Evolutionary conservation across 2,113 vertebrate species (phyloP), one percentile per base, ranked within the genome.

Genomic region (Typhlomys cinereus): DNA sequence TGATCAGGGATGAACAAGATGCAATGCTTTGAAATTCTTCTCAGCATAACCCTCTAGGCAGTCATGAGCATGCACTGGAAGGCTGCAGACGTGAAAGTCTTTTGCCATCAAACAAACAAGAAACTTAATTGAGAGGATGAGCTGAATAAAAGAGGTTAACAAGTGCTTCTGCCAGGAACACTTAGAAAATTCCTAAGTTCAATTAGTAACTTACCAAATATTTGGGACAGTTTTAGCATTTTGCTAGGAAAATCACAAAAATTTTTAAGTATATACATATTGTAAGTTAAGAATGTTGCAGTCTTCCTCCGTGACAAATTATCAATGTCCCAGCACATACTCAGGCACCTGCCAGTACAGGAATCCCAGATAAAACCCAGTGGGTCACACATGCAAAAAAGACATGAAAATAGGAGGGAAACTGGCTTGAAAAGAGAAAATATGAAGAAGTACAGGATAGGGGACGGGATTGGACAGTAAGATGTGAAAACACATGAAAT

Each of bases 121-220:
- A 88, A 64, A 54, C 12, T 18, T 80, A 87, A 88, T 0, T 93
- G 81, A 91, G 73, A 85, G 73, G 50, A 93, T 85, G 61, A 85
- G 8, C 87, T 94, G 84, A 92, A 87, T 86, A 41, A 91, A 48
- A 87, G 66, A 93, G 34, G 76, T 85, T 57, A 92, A 21, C 57
- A 89, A 78, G 64, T 17, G 0, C 25, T 61, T 95, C 85, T 91
- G 20, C 41, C n/a, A 88, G 73, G 25, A 90, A 89, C 41, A 78
- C 59, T 41, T 27, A 90, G 25, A 41, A 70, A 85, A 73, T 74
- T 84, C 74, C 62, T 50, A 87, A 83, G 52, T 57, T 66, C 61
- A 67, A 67, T 87, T 83, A 59, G 59, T 84, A 62, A 94, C 67
- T 93, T 87, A 64, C 14, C 41, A 34, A 89, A 57, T 31, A 91